Percentiles rank a stretch among this genome's conserved stretches.
Evolutionary conservation across 2,888 invertebrate species (phyloP).

Genomic region (Pollenia angustigena): DNA sequence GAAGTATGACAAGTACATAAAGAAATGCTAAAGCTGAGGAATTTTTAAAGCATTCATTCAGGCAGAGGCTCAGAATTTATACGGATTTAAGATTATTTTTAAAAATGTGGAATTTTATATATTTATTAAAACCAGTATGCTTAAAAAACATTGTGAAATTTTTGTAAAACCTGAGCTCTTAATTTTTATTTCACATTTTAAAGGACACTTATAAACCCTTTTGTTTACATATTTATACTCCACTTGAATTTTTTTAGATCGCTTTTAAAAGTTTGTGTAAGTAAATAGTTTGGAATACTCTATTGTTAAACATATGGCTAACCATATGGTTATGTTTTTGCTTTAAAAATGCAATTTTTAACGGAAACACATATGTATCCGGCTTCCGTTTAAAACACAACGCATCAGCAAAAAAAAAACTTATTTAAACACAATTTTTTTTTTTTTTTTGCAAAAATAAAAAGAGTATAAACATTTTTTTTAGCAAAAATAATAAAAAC

Average conservation of each 20-base stretch:
- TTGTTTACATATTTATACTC: background rate
- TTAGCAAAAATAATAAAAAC: constrained; percentile 55
- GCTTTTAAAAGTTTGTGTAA: background rate
- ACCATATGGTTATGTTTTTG: constrained; percentile 70
- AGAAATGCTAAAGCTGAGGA: background rate
- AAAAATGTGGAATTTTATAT: too few species aligned
- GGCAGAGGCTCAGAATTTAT: background rate
- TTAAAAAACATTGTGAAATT: too few species aligned
- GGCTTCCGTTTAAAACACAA: constrained; percentile 67
- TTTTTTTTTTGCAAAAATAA: background rate
- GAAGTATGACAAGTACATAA: background rate
- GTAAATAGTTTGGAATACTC: constrained; percentile 26
- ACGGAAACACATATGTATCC: constrained; percentile 72
- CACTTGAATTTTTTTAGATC: background rate
- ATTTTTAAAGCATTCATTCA: background rate
- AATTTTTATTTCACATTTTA: too few species aligned
- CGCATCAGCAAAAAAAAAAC: constrained; percentile 15
- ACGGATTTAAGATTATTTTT: too few species aligned
- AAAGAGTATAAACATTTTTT: background rate
- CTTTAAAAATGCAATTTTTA: constrained; percentile 61
- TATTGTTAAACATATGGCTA: constrained; percentile 70
- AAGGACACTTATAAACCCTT: too few species aligned
- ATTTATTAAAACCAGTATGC: too few species aligned
- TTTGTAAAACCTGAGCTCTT: too few species aligned
- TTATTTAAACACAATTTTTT: background rate